Percentiles rank a stretch among this genome's conserved stretches.
Conservation (phyloP, 2,888 invertebrate genomes). For the Standfussiana lucernea region DNA sequence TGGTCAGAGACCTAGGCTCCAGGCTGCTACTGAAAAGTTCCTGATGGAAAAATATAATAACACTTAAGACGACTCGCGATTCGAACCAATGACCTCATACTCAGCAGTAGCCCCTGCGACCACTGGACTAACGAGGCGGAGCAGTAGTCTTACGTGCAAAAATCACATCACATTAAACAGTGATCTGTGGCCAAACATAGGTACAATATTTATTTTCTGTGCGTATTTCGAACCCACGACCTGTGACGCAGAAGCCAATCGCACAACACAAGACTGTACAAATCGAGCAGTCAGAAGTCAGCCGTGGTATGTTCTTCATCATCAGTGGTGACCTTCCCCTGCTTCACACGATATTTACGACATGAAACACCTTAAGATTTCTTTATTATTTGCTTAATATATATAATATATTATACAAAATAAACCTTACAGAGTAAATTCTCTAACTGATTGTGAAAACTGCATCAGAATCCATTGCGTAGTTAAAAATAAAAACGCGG, state of each 20-base stretch:
- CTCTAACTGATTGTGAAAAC: neutral
- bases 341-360: constrained; percentile 1
- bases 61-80: neutral
- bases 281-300: neutral
- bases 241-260: neutral
- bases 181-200: neutral
- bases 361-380: neutral
- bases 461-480: neutral
- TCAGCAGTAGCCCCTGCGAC: neutral
- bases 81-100: neutral
- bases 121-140: neutral
- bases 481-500: neutral
- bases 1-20: neutral
- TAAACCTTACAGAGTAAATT: neutral
- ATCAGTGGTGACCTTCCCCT: constrained; percentile 5
- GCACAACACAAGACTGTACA: neutral
- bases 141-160: neutral
- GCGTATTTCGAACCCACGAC: neutral
- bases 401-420: neutral
- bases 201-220: too few species aligned
- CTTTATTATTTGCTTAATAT: neutral
- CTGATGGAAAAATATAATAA: neutral
- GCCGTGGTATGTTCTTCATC: neutral
- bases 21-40: neutral
- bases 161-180: neutral